Conservation (phyloP, 2,888 invertebrate genomes). For the Andrena praecox region DNA sequence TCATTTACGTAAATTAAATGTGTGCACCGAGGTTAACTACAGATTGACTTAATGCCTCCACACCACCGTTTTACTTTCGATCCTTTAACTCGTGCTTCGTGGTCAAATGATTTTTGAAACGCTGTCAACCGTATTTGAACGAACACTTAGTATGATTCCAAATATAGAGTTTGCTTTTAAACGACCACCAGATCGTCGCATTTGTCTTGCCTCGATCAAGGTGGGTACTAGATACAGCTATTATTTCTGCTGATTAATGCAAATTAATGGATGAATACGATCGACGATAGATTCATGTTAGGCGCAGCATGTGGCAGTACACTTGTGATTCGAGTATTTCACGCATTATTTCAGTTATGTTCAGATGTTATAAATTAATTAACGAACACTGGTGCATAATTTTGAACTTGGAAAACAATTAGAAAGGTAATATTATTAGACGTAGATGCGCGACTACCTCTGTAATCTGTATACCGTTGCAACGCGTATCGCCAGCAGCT, state of each 20-base stretch:
- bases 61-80: constrained; percentile 2
- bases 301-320: neutral
- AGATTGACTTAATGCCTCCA: neutral
- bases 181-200: neutral
- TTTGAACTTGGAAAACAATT: neutral
- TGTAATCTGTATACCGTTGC: constrained; percentile 23
- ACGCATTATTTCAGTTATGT: neutral
- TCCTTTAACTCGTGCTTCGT: neutral
- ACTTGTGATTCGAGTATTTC: neutral
- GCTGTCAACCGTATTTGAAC: neutral
- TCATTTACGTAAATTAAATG: constrained; percentile 5
- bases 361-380: neutral
- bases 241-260: neutral
- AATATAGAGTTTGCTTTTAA: neutral
- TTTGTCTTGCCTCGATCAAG: neutral
- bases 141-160: neutral
- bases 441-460: constrained; percentile 7
- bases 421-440: neutral
- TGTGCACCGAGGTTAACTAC: constrained; percentile 7
- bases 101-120: neutral
- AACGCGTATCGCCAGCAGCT: constrained; percentile 14
- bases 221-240: neutral
- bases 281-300: neutral
- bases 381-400: neutral
- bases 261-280: neutral